Conservation (phyloP, 2,113 vertebrate species). For the Callipepla californica region DNA sequence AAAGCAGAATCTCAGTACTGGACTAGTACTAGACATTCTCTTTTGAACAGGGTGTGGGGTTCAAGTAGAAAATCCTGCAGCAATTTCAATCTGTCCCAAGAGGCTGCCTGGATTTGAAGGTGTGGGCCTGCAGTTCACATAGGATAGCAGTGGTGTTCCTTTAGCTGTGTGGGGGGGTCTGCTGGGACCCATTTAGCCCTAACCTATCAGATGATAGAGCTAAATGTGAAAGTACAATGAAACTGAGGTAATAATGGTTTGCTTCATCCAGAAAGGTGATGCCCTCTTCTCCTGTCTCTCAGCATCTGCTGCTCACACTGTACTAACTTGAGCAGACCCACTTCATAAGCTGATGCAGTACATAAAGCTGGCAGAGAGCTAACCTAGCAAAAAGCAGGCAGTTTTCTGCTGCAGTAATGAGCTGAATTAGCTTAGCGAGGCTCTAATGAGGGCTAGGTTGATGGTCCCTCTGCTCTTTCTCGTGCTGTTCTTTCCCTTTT, state of each 20-base stretch:
- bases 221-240: background rate
- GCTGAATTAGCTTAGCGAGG: background rate
- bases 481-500: background rate
- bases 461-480: conserved; percentile 6
- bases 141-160: background rate
- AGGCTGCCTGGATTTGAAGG: background rate
- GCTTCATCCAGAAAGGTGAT: background rate
- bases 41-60: background rate
- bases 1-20: background rate
- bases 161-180: background rate
- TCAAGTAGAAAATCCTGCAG: background rate
- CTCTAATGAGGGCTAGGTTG: conserved; percentile 22
- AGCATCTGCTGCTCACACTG: background rate
- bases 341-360: conserved; percentile 18
- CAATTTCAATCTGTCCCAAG: background rate
- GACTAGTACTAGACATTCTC: background rate
- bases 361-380: conserved; percentile 21
- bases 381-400: conserved; percentile 14
- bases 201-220: background rate
- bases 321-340: background rate
- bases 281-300: background rate
- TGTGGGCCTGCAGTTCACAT: background rate
- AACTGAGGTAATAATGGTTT: background rate
- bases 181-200: background rate
- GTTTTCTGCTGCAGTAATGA: conserved; percentile 34